Evolutionary conservation across 2,888 invertebrate genomes (phyloP).

Genomic region (Phyllotreta striolata): DNA sequence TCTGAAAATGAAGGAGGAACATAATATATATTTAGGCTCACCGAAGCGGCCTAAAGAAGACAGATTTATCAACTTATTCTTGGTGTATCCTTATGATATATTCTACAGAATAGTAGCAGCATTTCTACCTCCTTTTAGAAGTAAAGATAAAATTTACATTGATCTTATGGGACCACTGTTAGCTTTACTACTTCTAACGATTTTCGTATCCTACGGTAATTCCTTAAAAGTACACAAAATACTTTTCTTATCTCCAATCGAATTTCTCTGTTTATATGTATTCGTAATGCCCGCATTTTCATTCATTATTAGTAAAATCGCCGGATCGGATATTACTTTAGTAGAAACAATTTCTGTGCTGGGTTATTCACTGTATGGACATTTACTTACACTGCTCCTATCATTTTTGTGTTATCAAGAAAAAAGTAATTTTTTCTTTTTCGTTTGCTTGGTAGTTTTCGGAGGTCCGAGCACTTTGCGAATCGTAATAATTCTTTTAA

Average conservation of each 20-base stretch:
- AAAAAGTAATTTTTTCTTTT: conserved; percentile 61
- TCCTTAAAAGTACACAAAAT: conserved; percentile 53
- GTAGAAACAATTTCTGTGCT: conserved; percentile 59
- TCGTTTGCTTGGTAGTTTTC: conserved; percentile 60
- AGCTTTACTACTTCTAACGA: conserved; percentile 56
- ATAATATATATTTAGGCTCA: conserved; percentile 13
- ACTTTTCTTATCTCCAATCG: conserved; percentile 54
- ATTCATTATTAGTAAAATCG: conserved; percentile 55
- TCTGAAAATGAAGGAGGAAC: conserved; percentile 3
- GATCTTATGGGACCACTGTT: conserved; percentile 62
- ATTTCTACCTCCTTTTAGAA: conserved; percentile 59
- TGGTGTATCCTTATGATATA: conserved; percentile 54
- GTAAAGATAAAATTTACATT: conserved; percentile 56
- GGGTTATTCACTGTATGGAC: conserved; percentile 63
- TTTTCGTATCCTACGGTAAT: conserved; percentile 59
- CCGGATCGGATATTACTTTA: conserved; percentile 55
- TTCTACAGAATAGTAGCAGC: conserved; percentile 58
- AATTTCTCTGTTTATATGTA: conserved; percentile 54
- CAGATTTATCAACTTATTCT: conserved; percentile 49
- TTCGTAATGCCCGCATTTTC: conserved; percentile 56
- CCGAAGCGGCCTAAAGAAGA: conserved; percentile 9
- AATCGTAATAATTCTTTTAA: conserved; percentile 60
- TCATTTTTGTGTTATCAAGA: conserved; percentile 60
- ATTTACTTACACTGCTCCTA: conserved; percentile 59
- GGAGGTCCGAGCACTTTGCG: conserved; percentile 63